Evolutionary conservation across 2,888 invertebrate species (phyloP).

Genomic region (Mythimna loreyi): DNA sequence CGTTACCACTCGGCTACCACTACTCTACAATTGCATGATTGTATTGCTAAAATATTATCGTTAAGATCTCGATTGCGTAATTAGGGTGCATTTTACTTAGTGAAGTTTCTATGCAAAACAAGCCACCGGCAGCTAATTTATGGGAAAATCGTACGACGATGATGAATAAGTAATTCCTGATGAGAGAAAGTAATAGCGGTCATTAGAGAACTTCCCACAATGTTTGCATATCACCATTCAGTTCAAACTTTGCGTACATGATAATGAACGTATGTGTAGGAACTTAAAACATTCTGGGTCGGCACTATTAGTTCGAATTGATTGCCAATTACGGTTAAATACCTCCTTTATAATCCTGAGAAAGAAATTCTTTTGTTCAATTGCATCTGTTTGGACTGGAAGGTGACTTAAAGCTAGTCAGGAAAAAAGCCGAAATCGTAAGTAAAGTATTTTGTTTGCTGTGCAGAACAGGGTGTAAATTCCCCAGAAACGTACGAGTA

Average conservation of each 20-base stretch:
- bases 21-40: no score
- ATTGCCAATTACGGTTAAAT: constrained; percentile 19
- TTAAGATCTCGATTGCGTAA: not conserved
- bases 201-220: constrained; percentile 32
- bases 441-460: no score
- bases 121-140: constrained; percentile 15
- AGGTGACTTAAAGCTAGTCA: no score
- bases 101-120: constrained; percentile 22
- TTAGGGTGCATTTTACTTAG: not conserved
- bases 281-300: constrained; percentile 5
- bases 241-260: constrained; percentile 31
- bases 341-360: not conserved
- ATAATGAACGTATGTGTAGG: constrained; percentile 29
- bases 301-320: constrained; percentile 10
- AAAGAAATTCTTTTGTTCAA: not conserved
- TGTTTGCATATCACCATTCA: constrained; percentile 41
- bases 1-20: no score
- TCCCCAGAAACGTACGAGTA: no score
- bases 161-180: constrained; percentile 36
- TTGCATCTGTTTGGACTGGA: no score
- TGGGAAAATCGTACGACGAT: constrained; percentile 26
- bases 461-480: no score
- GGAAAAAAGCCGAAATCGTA: no score
- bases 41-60: constrained; percentile 3
- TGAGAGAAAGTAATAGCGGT: constrained; percentile 42